phyloP scores from a whole-genome alignment of 2,888 invertebrate genomes.

The Helleia helle region DNA sequence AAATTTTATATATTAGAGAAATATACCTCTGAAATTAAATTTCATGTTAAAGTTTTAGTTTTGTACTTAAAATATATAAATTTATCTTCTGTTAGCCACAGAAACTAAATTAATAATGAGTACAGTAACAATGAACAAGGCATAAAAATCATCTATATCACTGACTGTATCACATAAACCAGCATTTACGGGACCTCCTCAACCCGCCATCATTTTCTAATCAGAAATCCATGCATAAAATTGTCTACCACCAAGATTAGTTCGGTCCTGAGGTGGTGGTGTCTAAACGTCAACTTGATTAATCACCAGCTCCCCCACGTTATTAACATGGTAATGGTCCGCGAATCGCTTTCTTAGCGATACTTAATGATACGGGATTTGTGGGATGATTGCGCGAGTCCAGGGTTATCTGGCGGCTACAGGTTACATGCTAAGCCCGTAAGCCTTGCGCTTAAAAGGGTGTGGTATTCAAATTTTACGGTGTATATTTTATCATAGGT shows the following conservation, averaged over 20 bases:
- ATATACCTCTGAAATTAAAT: too few relatives aligned
- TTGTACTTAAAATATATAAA: too few relatives aligned
- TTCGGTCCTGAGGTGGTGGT: constrained; percentile 32
- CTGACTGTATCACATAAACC: constrained; percentile 21
- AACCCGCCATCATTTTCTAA: constrained; percentile 20
- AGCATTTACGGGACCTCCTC: background rate
- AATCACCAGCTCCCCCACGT: constrained; percentile 63
- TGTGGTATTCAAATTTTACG: background rate
- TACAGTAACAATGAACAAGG: too few relatives aligned
- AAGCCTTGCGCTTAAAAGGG: constrained; percentile 12
- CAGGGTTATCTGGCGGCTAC: constrained; percentile 45
- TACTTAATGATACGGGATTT: constrained; percentile 71
- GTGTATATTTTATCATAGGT: background rate
- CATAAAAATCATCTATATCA: too few relatives aligned
- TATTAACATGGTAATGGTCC: constrained; percentile 73
- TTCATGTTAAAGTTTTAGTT: too few relatives aligned
- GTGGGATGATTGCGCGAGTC: constrained; percentile 53
- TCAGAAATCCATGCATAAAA: constrained; percentile 64
- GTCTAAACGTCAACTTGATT: constrained; percentile 65
- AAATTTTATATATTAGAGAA: too few relatives aligned
- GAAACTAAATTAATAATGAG: too few relatives aligned
- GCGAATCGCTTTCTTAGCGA: constrained; percentile 70
- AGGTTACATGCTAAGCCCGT: constrained; percentile 28
- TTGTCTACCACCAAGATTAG: constrained; percentile 48
- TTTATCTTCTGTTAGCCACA: too few relatives aligned